Base-by-base conservation (phyloP, 1,140 invertebrate genomes). In the Drepana arcuata region DNA sequence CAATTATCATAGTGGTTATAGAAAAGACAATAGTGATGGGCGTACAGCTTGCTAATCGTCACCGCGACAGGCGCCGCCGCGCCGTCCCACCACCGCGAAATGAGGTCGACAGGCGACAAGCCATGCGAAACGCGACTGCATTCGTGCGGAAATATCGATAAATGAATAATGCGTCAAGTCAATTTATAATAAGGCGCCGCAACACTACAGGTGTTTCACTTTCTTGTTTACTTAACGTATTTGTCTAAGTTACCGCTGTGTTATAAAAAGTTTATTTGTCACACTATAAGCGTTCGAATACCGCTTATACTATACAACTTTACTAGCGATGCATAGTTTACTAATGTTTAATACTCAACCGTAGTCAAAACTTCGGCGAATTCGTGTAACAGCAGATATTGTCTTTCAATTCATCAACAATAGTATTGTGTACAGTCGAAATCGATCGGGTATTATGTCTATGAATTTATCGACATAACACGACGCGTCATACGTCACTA, bases 21-120 rank as follows among this genome's bases (percentile, higher is more conserved):
- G 31, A 60, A 65, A 54, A 65, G 50, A 71, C 61, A 74, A 71
- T 72, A 75, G 71, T 65, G 68, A 68, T 66, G 68, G 53, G 58
- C 57, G 42, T 48, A 35, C 27, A 33, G 24, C 37, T 41, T 34
- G 41, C 39, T 55, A 52, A 50, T 48, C 55, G 48, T 46, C 48
- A 27, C 58, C 64, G 53, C 56, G 56, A 49, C 52, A 12, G 23
- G 39, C 27, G 48, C 10, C 24, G 24, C 24, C 24, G 24, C 24
- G 6, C 18, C 4, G 4, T 21, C 6, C 27, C 35, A 29, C 16
- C 44, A 55, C 27, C 35, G 31, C 16, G 47, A 55, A 70, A 63
- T 60, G 57, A 38, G 65, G 61, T 58, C 62, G 62, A 29, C 51
- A 61, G 51, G 55, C 56, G 48, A 54, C 56, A 58, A 47, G 48